Evolutionary conservation across 2,888 invertebrate species (phyloP).

Genomic region (Phytoseiulus persimilis): DNA sequence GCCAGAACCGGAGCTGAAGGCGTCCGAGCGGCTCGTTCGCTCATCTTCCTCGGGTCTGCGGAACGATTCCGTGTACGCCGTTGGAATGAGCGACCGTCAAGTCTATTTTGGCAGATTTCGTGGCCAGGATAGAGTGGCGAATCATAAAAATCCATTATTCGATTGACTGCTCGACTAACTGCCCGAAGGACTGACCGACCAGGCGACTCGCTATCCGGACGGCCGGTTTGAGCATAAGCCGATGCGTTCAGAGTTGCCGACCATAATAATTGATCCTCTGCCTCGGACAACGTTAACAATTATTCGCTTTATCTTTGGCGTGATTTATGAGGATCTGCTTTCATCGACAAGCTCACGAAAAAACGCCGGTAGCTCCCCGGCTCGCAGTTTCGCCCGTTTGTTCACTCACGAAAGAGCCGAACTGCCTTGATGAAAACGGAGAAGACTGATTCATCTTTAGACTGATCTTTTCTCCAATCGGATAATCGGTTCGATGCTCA

Average conservation of each 20-base stretch:
- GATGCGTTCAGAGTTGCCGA: background rate
- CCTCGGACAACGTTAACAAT: background rate
- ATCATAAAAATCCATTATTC: background rate
- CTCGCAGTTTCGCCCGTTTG: background rate
- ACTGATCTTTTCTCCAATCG: background rate
- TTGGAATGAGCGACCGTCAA: background rate
- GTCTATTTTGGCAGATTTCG: background rate
- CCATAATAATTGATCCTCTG: background rate
- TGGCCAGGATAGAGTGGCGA: background rate
- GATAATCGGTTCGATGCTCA: background rate
- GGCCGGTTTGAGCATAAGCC: background rate
- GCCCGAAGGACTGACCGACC: background rate
- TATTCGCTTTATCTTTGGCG: background rate
- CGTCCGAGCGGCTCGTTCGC: background rate
- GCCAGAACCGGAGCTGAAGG: too few species aligned
- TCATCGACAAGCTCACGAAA: background rate
- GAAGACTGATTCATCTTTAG: background rate
- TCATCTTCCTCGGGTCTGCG: background rate
- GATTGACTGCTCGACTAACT: background rate
- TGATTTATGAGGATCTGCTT: slow-evolving; percentile 5
- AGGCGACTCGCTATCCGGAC: background rate
- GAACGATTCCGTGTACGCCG: background rate
- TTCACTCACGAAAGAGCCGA: background rate
- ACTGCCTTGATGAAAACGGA: background rate
- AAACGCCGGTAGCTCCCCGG: background rate